A percentile compares a stretch with the other conserved stretches of the same genome.
phyloP scores from a whole-genome alignment of 2,888 invertebrate species.

The Drosophila macrothrix region DNA sequence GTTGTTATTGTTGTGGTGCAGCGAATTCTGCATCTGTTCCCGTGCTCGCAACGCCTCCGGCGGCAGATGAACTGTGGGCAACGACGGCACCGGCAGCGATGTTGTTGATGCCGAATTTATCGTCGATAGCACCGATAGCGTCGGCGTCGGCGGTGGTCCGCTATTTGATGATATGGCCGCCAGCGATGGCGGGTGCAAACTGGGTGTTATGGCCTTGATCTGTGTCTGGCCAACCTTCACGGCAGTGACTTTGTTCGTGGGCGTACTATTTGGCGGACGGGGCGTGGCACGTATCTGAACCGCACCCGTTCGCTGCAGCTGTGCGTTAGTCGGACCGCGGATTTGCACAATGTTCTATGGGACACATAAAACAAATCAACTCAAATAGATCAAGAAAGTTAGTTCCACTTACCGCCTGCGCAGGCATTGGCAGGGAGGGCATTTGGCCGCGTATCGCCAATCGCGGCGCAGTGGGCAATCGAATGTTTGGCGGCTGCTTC shows the following conservation, averaged over 20 bases:
- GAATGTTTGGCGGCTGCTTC: slow-evolving; percentile 83
- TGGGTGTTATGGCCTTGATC: slow-evolving; percentile 83
- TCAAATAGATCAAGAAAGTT: slow-evolving; percentile 5
- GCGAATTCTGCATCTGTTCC: slow-evolving; percentile 76
- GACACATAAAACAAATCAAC: not conserved
- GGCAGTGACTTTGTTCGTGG: slow-evolving; percentile 80
- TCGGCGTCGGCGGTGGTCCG: slow-evolving; percentile 70
- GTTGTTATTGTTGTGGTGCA: slow-evolving; percentile 77
- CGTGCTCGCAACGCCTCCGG: slow-evolving; percentile 72
- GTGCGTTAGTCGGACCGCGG: slow-evolving; percentile 81
- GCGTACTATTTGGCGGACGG: slow-evolving; percentile 73
- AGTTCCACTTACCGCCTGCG: slow-evolving; percentile 81
- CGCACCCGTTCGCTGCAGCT: slow-evolving; percentile 80
- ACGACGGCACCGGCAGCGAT: slow-evolving; percentile 80
- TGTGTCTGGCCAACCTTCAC: slow-evolving; percentile 85
- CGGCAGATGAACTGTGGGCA: slow-evolving; percentile 82
- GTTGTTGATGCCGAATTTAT: slow-evolving; percentile 80
- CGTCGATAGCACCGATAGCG: slow-evolving; percentile 79
- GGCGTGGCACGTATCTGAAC: slow-evolving; percentile 84
- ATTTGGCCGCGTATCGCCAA: slow-evolving; percentile 82
- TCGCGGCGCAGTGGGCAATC: slow-evolving; percentile 83
- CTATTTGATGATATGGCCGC: slow-evolving; percentile 82
- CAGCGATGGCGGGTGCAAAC: slow-evolving; percentile 81
- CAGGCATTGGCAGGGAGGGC: slow-evolving; percentile 78
- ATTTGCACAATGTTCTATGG: slow-evolving; percentile 84